Percentiles rank a stretch among this genome's conserved stretches.
phyloP scores from a whole-genome alignment of 1,140 invertebrate genomes.

The Nylanderia fulva region DNA sequence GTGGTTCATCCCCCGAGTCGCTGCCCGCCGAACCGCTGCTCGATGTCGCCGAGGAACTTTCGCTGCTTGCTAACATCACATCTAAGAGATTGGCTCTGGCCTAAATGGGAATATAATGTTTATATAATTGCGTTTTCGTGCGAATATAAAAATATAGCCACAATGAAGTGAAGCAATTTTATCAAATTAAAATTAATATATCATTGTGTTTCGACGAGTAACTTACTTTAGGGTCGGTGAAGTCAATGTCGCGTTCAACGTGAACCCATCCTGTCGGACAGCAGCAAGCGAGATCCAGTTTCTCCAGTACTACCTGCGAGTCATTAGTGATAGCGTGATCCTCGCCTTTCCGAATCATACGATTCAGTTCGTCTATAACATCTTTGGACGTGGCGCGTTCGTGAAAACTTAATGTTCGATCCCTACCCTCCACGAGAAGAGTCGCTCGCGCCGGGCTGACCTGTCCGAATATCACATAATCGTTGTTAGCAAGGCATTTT shows the following conservation, averaged over 20 bases:
- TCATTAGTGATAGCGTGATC: constrained; percentile 77
- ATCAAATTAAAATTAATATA: too few relatives aligned
- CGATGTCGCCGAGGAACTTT: constrained; percentile 89
- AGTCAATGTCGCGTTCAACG: constrained; percentile 91
- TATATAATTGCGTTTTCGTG: not conserved
- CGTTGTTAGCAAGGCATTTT: not conserved
- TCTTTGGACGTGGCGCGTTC: constrained; percentile 91
- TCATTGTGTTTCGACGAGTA: not conserved
- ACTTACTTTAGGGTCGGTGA: constrained; percentile 91
- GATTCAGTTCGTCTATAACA: constrained; percentile 91
- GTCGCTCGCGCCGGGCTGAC: constrained; percentile 80
- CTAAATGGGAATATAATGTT: constrained; percentile 80
- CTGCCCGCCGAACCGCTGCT: constrained; percentile 88
- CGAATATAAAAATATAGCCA: not conserved
- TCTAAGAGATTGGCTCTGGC: constrained; percentile 91
- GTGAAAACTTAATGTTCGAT: constrained; percentile 88
- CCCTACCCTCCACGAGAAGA: constrained; percentile 77
- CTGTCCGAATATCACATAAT: constrained; percentile 46
- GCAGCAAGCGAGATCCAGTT: constrained; percentile 88
- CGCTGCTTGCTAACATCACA: constrained; percentile 91
- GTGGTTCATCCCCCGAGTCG: constrained; percentile 87
- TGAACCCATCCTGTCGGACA: constrained; percentile 92
- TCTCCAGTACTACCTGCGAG: constrained; percentile 77
- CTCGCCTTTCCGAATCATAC: constrained; percentile 89
- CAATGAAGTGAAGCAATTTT: not conserved